phyloP scores from a whole-genome alignment of 2,888 invertebrate genomes.

The Stenichneumon culpator region DNA sequence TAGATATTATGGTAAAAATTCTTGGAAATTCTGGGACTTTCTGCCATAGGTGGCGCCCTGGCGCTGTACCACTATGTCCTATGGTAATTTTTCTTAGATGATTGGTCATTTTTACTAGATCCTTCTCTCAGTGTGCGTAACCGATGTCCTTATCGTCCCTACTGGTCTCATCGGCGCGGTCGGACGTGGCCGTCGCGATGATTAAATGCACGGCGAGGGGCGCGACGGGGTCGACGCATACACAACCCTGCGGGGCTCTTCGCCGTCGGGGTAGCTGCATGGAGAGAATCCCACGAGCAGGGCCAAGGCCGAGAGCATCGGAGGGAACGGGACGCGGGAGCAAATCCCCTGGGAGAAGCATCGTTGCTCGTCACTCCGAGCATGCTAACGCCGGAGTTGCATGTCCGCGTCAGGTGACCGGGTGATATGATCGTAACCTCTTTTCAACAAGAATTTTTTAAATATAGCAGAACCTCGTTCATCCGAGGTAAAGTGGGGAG shows the following conservation, averaged over 20 bases:
- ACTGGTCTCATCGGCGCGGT: conserved; percentile 55
- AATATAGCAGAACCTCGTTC: too few relatives aligned
- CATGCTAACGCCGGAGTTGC: conserved; percentile 61
- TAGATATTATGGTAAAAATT: too few relatives aligned
- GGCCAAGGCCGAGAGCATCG: conserved; percentile 42
- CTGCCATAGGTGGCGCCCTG: too few relatives aligned
- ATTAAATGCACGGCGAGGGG: conserved; percentile 63
- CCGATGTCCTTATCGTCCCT: conserved; percentile 51
- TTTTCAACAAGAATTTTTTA: too few relatives aligned
- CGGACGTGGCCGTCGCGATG: conserved; percentile 63
- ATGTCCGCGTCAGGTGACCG: conserved; percentile 9
- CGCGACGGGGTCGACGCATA: neutral
- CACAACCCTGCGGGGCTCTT: conserved; percentile 36
- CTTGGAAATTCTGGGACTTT: too few relatives aligned
- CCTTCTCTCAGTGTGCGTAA: too few relatives aligned
- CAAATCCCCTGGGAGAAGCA: conserved; percentile 53
- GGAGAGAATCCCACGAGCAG: conserved; percentile 32
- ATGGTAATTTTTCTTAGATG: too few relatives aligned
- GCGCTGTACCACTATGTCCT: too few relatives aligned
- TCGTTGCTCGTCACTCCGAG: conserved; percentile 64
- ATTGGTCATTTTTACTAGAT: too few relatives aligned
- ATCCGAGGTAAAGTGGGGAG: too few relatives aligned
- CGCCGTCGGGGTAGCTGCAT: neutral
- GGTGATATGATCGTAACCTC: too few relatives aligned
- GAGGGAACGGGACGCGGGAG: conserved; percentile 16